These are phyloP conservation scores for Drosophila pseudoobscura DNA, from an alignment of 1,140 invertebrate genomes.

Conservation along the genomic window DNA sequence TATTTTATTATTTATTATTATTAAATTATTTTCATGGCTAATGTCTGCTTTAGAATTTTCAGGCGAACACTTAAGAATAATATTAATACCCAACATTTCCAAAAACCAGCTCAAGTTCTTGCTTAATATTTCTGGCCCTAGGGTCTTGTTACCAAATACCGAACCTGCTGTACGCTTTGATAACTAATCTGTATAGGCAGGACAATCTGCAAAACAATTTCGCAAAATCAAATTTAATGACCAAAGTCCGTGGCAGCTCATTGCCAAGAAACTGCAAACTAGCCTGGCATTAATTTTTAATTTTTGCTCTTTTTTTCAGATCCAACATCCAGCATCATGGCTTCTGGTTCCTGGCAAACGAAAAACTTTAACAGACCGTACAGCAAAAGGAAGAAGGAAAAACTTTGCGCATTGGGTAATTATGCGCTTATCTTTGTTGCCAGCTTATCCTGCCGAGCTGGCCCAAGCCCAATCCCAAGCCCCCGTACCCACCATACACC, in stretches of 20 bases:
- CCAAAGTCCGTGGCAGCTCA: conserved; percentile 9
- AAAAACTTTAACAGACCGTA: conserved; percentile 10
- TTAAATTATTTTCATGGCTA: too few relatives aligned
- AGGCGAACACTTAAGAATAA: too few relatives aligned
- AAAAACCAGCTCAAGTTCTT: too few relatives aligned
- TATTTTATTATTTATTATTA: too few relatives aligned
- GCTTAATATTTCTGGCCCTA: too few relatives aligned
- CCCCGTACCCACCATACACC: not conserved
- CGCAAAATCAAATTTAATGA: conserved; percentile 45
- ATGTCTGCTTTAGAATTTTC: too few relatives aligned
- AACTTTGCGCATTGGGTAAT: conserved; percentile 58
- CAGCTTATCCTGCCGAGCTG: conserved; percentile 29
- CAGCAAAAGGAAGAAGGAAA: conserved; percentile 34
- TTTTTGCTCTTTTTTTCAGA: conserved; percentile 40
- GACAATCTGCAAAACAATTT: conserved; percentile 6
- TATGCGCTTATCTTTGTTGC: conserved; percentile 70
- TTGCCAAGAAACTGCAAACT: conserved; percentile 34
- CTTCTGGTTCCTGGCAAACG: conserved; percentile 13
- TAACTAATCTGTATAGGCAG: not conserved
- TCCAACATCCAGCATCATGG: conserved; percentile 25
- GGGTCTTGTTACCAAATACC: too few relatives aligned
- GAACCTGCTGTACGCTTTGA: too few relatives aligned
- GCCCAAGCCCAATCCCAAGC: not conserved
- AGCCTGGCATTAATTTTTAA: conserved; percentile 66
- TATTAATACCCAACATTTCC: too few relatives aligned